Evolutionary conservation across 37 sponge, comb jelly and placozoan genomes (phyloP).

Genomic region (Chondrilla cf. caribensis): DNA sequence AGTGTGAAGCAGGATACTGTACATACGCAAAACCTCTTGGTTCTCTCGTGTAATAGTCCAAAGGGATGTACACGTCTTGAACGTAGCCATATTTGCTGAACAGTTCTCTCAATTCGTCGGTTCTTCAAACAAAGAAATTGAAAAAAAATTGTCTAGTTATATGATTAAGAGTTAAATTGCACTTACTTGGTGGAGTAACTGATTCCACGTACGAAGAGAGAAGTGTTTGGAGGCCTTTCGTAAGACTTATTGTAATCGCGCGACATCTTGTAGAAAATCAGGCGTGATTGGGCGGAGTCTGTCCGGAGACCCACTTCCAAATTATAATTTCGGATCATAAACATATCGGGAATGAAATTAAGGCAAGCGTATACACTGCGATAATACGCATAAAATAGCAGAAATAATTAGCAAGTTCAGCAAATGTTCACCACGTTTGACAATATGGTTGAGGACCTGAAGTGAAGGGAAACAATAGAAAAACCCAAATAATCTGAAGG

Average conservation of each 20-base stretch:
- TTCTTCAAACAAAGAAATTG: conserved; percentile 15
- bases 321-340: too few species aligned
- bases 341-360: too few species aligned
- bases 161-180: not conserved
- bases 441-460: too few species aligned
- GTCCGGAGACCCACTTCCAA: not conserved
- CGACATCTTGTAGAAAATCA: conserved; percentile 7
- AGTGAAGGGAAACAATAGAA: too few species aligned
- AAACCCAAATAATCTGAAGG: too few species aligned
- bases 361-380: too few species aligned
- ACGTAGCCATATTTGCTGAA: conserved; percentile 89
- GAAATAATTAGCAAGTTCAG: too few species aligned
- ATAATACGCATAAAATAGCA: too few species aligned
- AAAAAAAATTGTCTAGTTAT: not conserved
- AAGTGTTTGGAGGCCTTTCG: conserved; percentile 76
- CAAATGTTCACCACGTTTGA: too few species aligned
- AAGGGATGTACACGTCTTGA: conserved; percentile 92
- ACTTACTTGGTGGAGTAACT: conserved; percentile 73
- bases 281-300: conserved; percentile 10
- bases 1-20: conserved; percentile 87
- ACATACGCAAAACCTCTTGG: conserved; percentile 99
- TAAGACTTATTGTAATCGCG: conserved; percentile 30
- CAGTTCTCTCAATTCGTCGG: conserved; percentile 86
- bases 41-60: conserved; percentile 95
- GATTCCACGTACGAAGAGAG: conserved; percentile 80